Evolutionary conservation across 2,888 invertebrate genomes (phyloP), one percentile per base, ranked within the genome.

Genomic region (Stenodera caucasica): DNA sequence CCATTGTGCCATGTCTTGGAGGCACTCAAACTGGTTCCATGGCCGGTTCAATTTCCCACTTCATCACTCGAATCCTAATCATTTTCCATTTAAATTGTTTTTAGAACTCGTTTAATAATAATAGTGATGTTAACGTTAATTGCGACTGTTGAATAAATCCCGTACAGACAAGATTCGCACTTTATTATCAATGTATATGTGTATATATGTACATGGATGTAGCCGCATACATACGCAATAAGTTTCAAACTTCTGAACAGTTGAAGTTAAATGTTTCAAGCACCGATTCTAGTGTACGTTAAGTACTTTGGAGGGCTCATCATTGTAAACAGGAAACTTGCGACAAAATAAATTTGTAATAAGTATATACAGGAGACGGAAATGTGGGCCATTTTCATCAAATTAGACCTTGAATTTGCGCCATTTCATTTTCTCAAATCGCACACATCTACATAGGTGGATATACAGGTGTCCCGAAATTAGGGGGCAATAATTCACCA

Each of bases 221-320:
- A n/a, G n/a, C n/a, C n/a, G n/a, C n/a, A n/a, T n/a, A n/a, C 7
- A 26, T 26, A 26, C 7, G 7, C 26, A 26, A 26, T 18, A 40
- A 40, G 40, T 40, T 40, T 18, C 18, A 2, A 40, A 40, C 18
- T 18, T 11, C 18, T 40, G 8, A 40, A 40, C 40, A 35, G 14
- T 40, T 40, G 18, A 40, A 18, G 18, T 40, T 40, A 40, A 40
- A 40, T 18, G 40, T 40, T 40, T 18, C 40, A 40, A 40, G 40
- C 18, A 18, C 8, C 18, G 14, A 9, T 18, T 21, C 40, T 18
- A 18, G 5, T 32, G 32, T n/a, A 40, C 7, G 2, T 18, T 18
- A 11, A 18, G 40, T 40, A 18, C 9, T 40, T 40, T 18, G 40
- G 18, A 40, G 40, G 40, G 18, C 18, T 40, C 18, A 40, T 40